phyloP scores from a whole-genome alignment of 2,797 vertebrate species.

The Spea hammondii region DNA sequence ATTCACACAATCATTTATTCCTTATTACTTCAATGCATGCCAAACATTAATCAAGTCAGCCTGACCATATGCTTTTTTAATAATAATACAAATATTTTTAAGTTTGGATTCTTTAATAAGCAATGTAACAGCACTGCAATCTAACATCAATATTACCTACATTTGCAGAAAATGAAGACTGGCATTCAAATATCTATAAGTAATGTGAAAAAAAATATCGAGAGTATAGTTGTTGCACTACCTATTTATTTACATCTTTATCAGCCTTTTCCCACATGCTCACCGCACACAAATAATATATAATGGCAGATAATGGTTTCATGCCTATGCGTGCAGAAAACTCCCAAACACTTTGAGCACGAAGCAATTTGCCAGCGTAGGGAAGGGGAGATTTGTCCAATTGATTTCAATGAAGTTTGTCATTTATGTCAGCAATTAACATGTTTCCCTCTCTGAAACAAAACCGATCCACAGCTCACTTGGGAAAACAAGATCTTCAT shows the following conservation, averaged over 20 bases:
- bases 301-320: slow-evolving; percentile 79
- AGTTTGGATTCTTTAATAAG: too few relatives aligned
- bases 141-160: too few relatives aligned
- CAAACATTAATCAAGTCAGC: too few relatives aligned
- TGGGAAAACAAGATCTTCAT: slow-evolving; percentile 23
- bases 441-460: slow-evolving; percentile 66
- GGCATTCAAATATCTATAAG: too few relatives aligned
- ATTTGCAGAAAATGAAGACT: too few relatives aligned
- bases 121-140: too few relatives aligned
- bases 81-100: too few relatives aligned
- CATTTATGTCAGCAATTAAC: slow-evolving; percentile 78
- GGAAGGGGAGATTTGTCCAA: slow-evolving; percentile 68
- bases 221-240: slow-evolving; percentile 45
- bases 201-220: too few relatives aligned
- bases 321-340: slow-evolving; percentile 71
- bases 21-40: too few relatives aligned
- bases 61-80: too few relatives aligned
- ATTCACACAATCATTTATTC: too few relatives aligned
- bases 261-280: slow-evolving; percentile 68
- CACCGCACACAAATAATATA: slow-evolving; percentile 65
- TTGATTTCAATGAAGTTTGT: slow-evolving; percentile 74
- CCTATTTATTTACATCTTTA: slow-evolving; percentile 67
- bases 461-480: slow-evolving; percentile 42
- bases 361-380: slow-evolving; percentile 67
- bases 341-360: slow-evolving; percentile 69